Conservation (phyloP, 2,797 vertebrate species). For the Cynopterus sphinx region DNA sequence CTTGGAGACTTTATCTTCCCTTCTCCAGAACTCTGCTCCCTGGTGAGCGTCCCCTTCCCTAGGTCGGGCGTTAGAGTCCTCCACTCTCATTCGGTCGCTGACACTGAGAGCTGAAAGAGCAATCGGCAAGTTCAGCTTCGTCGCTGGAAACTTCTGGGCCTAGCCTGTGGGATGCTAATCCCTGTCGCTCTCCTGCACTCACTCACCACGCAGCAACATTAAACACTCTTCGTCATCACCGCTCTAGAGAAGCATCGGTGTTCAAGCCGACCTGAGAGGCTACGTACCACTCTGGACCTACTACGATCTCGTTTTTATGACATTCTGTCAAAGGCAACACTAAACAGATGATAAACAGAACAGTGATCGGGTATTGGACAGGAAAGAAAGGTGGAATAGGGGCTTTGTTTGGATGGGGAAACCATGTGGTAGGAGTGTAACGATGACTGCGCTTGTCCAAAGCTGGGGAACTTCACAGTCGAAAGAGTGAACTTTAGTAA, state of each 20-base stretch:
- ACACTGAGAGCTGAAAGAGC: constrained; percentile 6
- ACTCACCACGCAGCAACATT: background rate
- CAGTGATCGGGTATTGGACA: background rate
- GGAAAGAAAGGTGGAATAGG: background rate
- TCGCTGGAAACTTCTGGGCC: background rate
- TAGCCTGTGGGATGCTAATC: background rate
- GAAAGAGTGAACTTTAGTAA: background rate
- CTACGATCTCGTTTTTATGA: background rate
- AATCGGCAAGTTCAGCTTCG: background rate
- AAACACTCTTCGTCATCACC: background rate
- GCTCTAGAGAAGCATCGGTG: background rate
- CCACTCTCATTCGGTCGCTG: background rate
- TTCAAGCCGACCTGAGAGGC: background rate
- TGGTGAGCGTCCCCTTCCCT: background rate
- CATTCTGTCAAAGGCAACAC: constrained; percentile 7
- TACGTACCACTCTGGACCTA: background rate
- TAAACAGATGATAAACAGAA: background rate
- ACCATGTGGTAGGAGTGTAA: background rate
- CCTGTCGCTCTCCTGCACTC: background rate
- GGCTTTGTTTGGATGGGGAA: background rate
- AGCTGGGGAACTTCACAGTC: background rate
- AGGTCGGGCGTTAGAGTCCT: background rate
- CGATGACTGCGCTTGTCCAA: background rate
- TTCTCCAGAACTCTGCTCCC: background rate
- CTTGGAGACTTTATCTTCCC: background rate